phyloP scores from a whole-genome alignment of 1,140 invertebrate genomes.

The Anoplolepis gracilipes region DNA sequence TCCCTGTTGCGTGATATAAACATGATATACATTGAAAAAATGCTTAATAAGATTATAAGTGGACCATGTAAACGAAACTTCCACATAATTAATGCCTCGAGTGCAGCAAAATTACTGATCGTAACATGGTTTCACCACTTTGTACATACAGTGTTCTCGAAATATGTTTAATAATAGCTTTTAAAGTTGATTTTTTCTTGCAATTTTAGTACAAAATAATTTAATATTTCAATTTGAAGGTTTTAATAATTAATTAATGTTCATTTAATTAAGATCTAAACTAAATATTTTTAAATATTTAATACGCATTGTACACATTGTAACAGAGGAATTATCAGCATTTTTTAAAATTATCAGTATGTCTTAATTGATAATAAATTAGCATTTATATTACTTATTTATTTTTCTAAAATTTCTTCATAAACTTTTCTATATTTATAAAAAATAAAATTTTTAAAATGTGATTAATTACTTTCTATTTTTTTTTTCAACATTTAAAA shows the following conservation, averaged over 20 bases:
- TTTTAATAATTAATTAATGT: not conserved
- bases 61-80: not conserved
- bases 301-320: not conserved
- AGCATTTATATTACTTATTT: not conserved
- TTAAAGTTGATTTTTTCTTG: not conserved
- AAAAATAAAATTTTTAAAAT: too few relatives aligned
- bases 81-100: slow-evolving; percentile 38
- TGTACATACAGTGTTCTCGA: not conserved
- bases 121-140: not conserved
- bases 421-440: not conserved
- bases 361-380: not conserved
- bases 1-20: not conserved
- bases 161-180: slow-evolving; percentile 16
- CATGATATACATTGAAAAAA: not conserved
- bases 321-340: not conserved
- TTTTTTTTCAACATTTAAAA: too few relatives aligned
- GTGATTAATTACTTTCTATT: too few relatives aligned
- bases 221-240: slow-evolving; percentile 1
- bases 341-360: not conserved
- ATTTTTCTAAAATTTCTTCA: not conserved
- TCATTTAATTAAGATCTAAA: not conserved
- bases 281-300: not conserved
- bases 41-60: slow-evolving; percentile 25
- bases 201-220: not conserved
- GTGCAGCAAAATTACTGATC: slow-evolving; percentile 37